phyloP scores from a whole-genome alignment of 2,113 vertebrate genomes.

The Capra hircus region DNA sequence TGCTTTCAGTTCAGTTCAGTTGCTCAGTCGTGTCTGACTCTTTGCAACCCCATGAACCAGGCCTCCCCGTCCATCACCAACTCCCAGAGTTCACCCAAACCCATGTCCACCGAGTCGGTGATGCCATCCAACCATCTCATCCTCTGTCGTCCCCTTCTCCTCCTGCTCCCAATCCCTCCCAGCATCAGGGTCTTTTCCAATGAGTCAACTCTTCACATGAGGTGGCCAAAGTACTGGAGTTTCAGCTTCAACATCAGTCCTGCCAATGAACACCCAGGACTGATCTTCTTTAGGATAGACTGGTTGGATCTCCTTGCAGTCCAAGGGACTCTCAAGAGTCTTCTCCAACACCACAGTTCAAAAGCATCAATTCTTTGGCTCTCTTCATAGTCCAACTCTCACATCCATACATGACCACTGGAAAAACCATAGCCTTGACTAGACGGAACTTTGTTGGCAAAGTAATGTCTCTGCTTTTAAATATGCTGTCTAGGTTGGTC shows the following conservation, averaged over 20 bases:
- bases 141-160: not conserved
- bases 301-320: not conserved
- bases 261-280: not conserved
- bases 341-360: not conserved
- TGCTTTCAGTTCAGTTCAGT: not conserved
- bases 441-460: not conserved
- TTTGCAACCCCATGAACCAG: not conserved
- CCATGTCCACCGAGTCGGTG: not conserved
- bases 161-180: not conserved
- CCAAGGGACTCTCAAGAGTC: not conserved
- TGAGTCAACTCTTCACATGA: not conserved
- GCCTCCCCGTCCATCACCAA: not conserved
- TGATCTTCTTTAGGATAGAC: not conserved
- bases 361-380: fast-evolving
- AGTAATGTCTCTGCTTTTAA: not conserved
- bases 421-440: not conserved
- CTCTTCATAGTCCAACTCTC: not conserved
- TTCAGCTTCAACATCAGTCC: not conserved
- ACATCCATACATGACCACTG: not conserved
- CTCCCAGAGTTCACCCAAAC: not conserved
- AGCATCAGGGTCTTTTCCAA: not conserved
- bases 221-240: not conserved
- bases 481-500: not conserved
- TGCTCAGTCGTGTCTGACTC: fast-evolving
- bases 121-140: not conserved